Evolutionary conservation across 2,888 invertebrate species (phyloP).

Genomic region (Philereme transversata): DNA sequence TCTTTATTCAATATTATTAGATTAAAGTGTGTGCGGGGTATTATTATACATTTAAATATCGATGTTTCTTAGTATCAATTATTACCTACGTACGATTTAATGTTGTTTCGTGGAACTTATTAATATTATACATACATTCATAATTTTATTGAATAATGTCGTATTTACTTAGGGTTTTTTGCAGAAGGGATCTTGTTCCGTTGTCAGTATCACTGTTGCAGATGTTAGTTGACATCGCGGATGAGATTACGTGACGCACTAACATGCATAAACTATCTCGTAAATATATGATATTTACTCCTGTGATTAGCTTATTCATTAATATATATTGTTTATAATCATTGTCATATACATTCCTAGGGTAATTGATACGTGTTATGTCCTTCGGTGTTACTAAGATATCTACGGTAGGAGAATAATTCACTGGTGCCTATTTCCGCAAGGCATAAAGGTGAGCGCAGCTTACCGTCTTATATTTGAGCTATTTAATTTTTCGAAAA

Average conservation of each 20-base stretch:
- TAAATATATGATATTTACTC: constrained; percentile 78
- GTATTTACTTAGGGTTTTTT: constrained; percentile 61
- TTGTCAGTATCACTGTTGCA: constrained; percentile 34
- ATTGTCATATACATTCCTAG: constrained; percentile 78
- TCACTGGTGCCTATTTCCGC: constrained; percentile 68
- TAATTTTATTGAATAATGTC: constrained; percentile 52
- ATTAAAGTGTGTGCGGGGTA: constrained; percentile 67
- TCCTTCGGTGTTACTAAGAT: constrained; percentile 53
- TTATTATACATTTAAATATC: constrained; percentile 58
- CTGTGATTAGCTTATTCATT: constrained; percentile 78
- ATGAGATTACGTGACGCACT: constrained; percentile 57
- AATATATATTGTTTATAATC: constrained; percentile 66
- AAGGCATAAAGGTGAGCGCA: constrained; percentile 68
- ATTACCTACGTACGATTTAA: constrained; percentile 52
- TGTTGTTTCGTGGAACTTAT: constrained; percentile 68
- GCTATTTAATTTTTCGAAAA: constrained; percentile 71
- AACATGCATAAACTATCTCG: constrained; percentile 63
- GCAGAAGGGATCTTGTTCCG: constrained; percentile 46
- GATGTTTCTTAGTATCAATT: constrained; percentile 73
- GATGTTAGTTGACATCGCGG: constrained; percentile 32
- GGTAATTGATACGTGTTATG: constrained; percentile 54
- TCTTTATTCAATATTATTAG: constrained; percentile 57
- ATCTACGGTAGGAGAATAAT: constrained; percentile 50
- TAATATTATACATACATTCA: constrained; percentile 44
- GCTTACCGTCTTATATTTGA: constrained; percentile 63